These are phyloP conservation scores for Semicossyphus pulcher DNA, from an alignment of 2,113 vertebrate species.

Conservation along the genomic window DNA sequence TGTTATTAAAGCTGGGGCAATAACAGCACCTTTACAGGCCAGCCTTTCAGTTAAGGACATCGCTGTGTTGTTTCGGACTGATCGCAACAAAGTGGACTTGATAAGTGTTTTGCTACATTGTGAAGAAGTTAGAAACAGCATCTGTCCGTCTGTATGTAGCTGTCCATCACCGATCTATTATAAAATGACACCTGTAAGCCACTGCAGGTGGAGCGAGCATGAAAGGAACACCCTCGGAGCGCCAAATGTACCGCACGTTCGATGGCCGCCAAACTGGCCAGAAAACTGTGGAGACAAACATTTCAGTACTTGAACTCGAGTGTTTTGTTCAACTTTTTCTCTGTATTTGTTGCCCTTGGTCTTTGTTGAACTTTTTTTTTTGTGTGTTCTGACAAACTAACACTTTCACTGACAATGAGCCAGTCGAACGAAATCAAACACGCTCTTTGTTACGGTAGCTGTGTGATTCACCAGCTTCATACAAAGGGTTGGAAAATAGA, in stretches of 20 bases:
- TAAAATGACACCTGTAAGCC: too few species aligned
- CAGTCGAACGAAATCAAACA: slow-evolving; percentile 21
- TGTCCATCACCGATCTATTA: too few species aligned
- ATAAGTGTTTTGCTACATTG: too few species aligned
- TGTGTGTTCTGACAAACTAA: not conserved
- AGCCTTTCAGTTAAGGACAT: not conserved
- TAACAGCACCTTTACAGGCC: not conserved
- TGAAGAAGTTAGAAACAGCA: slow-evolving; percentile 14
- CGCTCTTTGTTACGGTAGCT: not conserved
- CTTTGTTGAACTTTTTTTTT: slow-evolving; percentile 6
- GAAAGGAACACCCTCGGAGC: slow-evolving; percentile 7
- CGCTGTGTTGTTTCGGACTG: not conserved
- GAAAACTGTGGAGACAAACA: too few species aligned
- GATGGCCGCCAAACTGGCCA: too few species aligned
- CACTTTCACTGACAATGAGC: slow-evolving; percentile 5
- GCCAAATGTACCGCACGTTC: slow-evolving; percentile 16
- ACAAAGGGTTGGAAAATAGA: not conserved
- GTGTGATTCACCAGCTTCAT: not conserved
- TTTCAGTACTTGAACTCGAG: not conserved
- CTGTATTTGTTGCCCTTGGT: not conserved
- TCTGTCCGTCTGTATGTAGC: too few species aligned
- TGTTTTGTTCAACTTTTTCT: not conserved
- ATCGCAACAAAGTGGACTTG: too few species aligned
- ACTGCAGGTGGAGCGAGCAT: not conserved
- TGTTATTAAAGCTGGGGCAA: not conserved